A percentile compares a stretch with the other conserved stretches of the same genome.
Conservation (phyloP, 2,113 vertebrate genomes). For the Colinus virginianus region DNA sequence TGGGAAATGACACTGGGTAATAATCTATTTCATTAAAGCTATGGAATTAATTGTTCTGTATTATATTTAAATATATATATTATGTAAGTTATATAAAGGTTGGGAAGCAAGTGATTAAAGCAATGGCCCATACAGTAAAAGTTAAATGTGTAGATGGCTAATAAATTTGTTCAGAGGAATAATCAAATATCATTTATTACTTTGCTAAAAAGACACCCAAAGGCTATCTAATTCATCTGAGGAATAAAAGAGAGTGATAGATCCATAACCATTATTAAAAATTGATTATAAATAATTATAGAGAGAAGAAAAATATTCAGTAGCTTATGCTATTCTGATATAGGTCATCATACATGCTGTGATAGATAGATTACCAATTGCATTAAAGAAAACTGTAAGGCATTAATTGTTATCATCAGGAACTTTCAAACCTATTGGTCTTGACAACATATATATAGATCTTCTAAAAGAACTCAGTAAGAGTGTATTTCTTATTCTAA, state of each 20-base stretch:
- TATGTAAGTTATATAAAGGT: neutral
- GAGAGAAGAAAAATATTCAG: neutral
- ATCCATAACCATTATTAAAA: neutral
- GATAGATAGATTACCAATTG: neutral
- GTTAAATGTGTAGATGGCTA: neutral
- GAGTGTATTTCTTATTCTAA: neutral
- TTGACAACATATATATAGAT: neutral
- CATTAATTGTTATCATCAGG: neutral
- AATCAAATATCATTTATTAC: neutral
- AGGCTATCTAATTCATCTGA: neutral
- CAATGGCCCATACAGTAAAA: neutral
- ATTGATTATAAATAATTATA: neutral
- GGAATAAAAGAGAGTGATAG: neutral
- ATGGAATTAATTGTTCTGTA: neutral
- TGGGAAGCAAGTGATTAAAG: neutral
- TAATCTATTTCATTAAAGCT: neutral
- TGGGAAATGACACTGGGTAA: neutral
- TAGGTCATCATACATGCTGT: neutral
- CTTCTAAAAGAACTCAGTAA: neutral
- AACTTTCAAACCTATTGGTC: neutral
- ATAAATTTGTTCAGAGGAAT: neutral
- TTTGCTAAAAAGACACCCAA: neutral
- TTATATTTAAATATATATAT: no score
- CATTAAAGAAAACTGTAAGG: neutral
- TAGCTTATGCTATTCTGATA: neutral